These are phyloP conservation scores for Priocnemis perturbator DNA, from an alignment of 2,888 invertebrate genomes.

Conservation along the genomic window DNA sequence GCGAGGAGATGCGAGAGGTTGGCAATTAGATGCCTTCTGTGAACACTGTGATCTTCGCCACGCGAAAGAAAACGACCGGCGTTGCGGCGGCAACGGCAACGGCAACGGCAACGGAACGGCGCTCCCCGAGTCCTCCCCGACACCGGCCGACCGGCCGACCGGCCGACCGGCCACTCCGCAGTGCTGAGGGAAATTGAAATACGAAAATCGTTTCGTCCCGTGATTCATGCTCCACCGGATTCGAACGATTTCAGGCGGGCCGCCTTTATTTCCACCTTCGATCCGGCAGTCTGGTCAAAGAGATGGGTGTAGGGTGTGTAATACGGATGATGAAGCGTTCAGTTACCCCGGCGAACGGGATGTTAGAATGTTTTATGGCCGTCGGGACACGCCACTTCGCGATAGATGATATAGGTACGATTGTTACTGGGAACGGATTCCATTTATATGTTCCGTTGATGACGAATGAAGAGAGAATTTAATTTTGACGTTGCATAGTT, in stretches of 20 bases:
- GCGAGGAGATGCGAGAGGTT: slow-evolving; percentile 61
- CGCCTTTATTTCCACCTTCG: too few relatives aligned
- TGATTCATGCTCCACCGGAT: slow-evolving; percentile 20
- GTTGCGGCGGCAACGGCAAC: not conserved
- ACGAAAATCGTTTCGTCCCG: slow-evolving; percentile 31
- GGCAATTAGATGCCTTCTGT: slow-evolving; percentile 69
- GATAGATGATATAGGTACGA: too few relatives aligned
- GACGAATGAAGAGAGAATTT: too few relatives aligned
- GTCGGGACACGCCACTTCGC: too few relatives aligned
- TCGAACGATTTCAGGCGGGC: slow-evolving; percentile 9
- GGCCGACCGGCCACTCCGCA: not conserved
- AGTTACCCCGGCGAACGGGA: too few relatives aligned
- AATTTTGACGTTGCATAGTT: too few relatives aligned
- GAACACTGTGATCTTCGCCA: slow-evolving; percentile 71
- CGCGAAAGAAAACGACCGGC: slow-evolving; percentile 61
- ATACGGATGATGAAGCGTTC: too few relatives aligned
- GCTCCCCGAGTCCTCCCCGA: slow-evolving; percentile 18
- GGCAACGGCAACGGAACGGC: slow-evolving; percentile 16
- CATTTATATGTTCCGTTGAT: too few relatives aligned
- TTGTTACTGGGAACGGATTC: too few relatives aligned
- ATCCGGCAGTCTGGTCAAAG: too few relatives aligned
- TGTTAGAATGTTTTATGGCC: too few relatives aligned
- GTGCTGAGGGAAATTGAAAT: slow-evolving; percentile 49
- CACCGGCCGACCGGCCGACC: not conserved
- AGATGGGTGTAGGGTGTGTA: too few relatives aligned